Percentiles rank a stretch among this genome's conserved stretches.
These are phyloP conservation scores for Gnathonemus echidnorhynchus DNA, from an alignment of 2,113 vertebrate species.

Conservation along the genomic window DNA sequence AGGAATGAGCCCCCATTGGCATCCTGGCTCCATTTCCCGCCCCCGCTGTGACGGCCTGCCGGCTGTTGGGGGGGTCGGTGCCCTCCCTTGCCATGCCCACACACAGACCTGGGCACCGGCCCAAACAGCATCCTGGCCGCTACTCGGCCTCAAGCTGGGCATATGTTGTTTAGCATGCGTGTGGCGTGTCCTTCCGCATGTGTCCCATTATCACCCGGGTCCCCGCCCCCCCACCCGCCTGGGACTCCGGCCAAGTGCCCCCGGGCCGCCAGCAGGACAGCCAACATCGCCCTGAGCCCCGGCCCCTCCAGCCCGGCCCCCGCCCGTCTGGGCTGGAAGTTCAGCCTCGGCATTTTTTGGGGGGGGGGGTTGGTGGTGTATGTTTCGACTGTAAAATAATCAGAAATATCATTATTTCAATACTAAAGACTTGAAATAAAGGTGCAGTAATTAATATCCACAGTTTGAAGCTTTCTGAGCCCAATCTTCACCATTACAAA, in stretches of 20 bases:
- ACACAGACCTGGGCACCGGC: conserved; percentile 30
- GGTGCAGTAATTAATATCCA: neutral
- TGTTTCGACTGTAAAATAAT: neutral
- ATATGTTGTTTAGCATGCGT: conserved; percentile 62
- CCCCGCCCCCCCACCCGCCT: conserved; percentile 36
- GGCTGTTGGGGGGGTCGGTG: neutral
- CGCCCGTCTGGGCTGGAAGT: neutral
- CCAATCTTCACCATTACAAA: neutral
- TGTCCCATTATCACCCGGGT: conserved; percentile 62
- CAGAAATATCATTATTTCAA: neutral
- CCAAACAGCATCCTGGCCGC: conserved; percentile 36
- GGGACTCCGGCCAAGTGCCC: conserved; percentile 60
- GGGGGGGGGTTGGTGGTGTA: neutral
- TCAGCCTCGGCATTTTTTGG: neutral
- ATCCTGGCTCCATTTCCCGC: neutral
- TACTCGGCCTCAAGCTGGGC: conserved; percentile 62
- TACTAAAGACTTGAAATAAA: neutral
- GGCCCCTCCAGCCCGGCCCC: neutral
- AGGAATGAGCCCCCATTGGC: neutral
- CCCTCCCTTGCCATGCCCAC: neutral
- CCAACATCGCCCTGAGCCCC: neutral
- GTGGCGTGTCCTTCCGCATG: conserved; percentile 55
- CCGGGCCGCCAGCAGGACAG: conserved; percentile 34
- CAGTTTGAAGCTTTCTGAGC: neutral
- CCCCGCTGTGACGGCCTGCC: neutral